phyloP scores from a whole-genome alignment of 2,113 vertebrate genomes.

The Crotalus helleri region DNA sequence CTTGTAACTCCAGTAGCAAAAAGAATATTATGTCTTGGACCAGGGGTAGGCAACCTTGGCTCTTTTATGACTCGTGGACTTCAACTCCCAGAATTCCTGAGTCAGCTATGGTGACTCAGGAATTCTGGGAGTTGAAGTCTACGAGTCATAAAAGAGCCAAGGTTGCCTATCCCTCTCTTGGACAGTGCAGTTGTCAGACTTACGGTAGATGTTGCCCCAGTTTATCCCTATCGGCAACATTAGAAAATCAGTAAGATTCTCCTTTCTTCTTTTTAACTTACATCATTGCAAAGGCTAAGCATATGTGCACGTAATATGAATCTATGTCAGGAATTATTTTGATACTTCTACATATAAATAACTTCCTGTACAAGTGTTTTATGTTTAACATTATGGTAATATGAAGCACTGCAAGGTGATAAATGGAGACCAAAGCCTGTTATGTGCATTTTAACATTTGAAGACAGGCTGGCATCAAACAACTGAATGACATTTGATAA shows the following conservation, averaged over 20 bases:
- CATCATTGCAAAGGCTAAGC: neutral
- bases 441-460: conserved; percentile 21
- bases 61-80: too few relatives aligned
- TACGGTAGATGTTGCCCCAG: neutral
- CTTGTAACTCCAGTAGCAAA: neutral
- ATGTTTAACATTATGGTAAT: conserved; percentile 30
- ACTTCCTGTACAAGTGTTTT: conserved; percentile 16
- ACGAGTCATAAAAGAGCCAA: too few relatives aligned
- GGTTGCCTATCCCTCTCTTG: too few relatives aligned
- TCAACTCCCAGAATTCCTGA: too few relatives aligned
- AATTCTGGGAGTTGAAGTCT: too few relatives aligned
- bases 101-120: too few relatives aligned
- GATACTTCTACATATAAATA: neutral
- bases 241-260: neutral
- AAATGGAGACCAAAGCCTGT: conserved; percentile 21
- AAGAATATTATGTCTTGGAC: neutral
- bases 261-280: neutral
- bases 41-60: too few relatives aligned
- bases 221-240: neutral
- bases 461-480: conserved; percentile 15
- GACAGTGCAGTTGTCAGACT: neutral
- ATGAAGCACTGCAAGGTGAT: conserved; percentile 3
- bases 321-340: conserved; percentile 11
- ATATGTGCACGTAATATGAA: neutral
- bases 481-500: neutral